phyloP scores from a whole-genome alignment of 2,113 vertebrate species.

The Anseranas semipalmata region DNA sequence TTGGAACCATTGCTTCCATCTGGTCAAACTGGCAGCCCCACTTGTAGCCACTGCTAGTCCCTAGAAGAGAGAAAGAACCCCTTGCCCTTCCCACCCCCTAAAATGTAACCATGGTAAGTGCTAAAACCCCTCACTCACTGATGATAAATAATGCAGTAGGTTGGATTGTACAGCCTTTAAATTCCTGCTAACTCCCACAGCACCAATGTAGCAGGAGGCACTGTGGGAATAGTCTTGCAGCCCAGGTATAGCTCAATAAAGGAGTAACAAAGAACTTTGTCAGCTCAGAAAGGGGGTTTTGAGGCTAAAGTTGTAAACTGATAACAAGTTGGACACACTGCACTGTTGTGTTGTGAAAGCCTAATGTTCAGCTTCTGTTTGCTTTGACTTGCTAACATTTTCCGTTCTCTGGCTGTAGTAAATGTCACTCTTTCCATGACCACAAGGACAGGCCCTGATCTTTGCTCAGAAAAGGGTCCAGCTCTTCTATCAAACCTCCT shows the following conservation, averaged over 20 bases:
- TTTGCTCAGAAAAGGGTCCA: conserved; percentile 30
- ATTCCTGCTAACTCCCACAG: neutral
- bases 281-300: conserved; percentile 13
- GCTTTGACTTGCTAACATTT: conserved; percentile 60
- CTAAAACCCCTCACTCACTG: neutral
- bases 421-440: conserved; percentile 57
- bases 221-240: neutral
- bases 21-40: neutral
- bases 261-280: conserved; percentile 48
- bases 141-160: neutral
- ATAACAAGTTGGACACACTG: conserved; percentile 32
- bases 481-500: neutral
- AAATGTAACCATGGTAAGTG: neutral
- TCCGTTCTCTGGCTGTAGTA: conserved; percentile 50
- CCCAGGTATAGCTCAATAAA: neutral
- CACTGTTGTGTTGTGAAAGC: conserved; percentile 49
- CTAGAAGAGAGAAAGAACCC: neutral
- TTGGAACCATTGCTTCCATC: neutral
- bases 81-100: too few species aligned
- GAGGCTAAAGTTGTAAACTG: conserved; percentile 48
- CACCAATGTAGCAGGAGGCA: rapidly evolving
- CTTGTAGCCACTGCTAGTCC: neutral
- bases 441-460: conserved; percentile 10
- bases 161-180: neutral
- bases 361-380: conserved; percentile 29